Evolutionary conservation across 2,888 invertebrate genomes (phyloP), one percentile per base, ranked within the genome.

Genomic region (Arctia plantaginis): DNA sequence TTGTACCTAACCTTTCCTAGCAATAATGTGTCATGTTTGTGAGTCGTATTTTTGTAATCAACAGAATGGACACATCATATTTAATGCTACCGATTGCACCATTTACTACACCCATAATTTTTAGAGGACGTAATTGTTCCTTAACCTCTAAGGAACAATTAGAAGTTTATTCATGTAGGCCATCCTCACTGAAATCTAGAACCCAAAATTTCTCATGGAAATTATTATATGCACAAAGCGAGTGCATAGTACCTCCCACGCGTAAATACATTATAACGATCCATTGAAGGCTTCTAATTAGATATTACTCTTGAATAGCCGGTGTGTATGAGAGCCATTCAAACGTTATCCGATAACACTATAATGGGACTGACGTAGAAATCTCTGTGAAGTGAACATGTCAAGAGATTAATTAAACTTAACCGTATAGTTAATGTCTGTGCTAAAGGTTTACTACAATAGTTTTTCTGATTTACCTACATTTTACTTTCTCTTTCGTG

Each of bases 231-330:
- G 80, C 80, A 80, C 78, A 80, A 85, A 78, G 85, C 82, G 76
- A 77, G 85, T 80, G 75, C 84, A 83, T 87, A 84, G 76, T 75
- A 78, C 87, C 88, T 90, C 90, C 91, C 91, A 88, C 89, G 82
- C 85, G 79, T 81, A 62, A 7, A 62, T 62, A 80, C 81, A 87
- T 86, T 90, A 89, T 91, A 94, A 93, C 90, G 92, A 90, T 87
- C 91, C 91, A 94, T 93, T 92, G 89, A 93, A 91, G 79, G 79
- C 90, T 83, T 89, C 90, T 93, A 93, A 94, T 93, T 93, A 93
- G 88, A 83, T 85, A 91, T 90, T 90, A 90, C 88, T 90, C 85
- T 87, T 89, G 89, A 91, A 90, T 90, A 89, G 83, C 82, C 80
- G 77, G 86, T 91, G 89, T 90, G 90, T 91, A 89, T 91, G 90